Percentiles rank a stretch among this genome's conserved stretches.
phyloP scores from a whole-genome alignment of 1,140 invertebrate species.

The Teleopsis dalmanni region DNA sequence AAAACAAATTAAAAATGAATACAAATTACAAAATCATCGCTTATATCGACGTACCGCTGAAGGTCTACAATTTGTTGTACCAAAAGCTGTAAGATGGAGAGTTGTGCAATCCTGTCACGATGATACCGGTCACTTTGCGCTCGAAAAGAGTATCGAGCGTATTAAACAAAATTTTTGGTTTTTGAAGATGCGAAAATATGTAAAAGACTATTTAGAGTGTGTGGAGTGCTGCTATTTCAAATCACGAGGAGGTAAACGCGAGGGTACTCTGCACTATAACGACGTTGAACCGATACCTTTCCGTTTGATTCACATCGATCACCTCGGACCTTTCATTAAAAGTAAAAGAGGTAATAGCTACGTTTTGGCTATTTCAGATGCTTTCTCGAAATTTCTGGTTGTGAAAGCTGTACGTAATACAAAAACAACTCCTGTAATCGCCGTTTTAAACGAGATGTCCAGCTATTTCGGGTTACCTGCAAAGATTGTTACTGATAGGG shows the following conservation, averaged over 20 bases:
- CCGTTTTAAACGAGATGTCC: too few relatives aligned
- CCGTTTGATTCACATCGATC: conserved; percentile 27
- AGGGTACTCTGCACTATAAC: conserved; percentile 23
- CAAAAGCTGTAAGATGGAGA: conserved; percentile 11
- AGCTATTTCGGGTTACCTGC: too few relatives aligned
- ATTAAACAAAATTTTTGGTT: conserved; percentile 24
- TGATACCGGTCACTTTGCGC: conserved; percentile 21
- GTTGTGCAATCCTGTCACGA: conserved; percentile 16
- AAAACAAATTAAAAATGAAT: too few relatives aligned
- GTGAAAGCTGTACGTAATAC: conserved; percentile 13
- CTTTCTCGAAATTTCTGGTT: conserved; percentile 20
- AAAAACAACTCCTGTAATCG: conserved; percentile 17
- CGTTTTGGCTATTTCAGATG: conserved; percentile 42
- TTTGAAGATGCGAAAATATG: conserved; percentile 21
- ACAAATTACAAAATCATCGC: too few relatives aligned
- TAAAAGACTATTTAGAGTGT: conserved; percentile 17
- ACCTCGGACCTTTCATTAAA: conserved; percentile 26
- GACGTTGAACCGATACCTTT: conserved; percentile 27
- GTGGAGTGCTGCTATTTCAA: conserved; percentile 22
- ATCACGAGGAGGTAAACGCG: conserved; percentile 16
- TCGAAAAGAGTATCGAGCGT: conserved; percentile 19
- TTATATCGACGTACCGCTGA: too few relatives aligned
- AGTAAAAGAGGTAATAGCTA: conserved; percentile 39
- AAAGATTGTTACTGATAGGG: too few relatives aligned
- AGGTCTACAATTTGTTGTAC: too few relatives aligned